These are phyloP conservation scores for Megaptera novaeangliae DNA, from an alignment of 2,113 vertebrate species.

Conservation along the genomic window DNA sequence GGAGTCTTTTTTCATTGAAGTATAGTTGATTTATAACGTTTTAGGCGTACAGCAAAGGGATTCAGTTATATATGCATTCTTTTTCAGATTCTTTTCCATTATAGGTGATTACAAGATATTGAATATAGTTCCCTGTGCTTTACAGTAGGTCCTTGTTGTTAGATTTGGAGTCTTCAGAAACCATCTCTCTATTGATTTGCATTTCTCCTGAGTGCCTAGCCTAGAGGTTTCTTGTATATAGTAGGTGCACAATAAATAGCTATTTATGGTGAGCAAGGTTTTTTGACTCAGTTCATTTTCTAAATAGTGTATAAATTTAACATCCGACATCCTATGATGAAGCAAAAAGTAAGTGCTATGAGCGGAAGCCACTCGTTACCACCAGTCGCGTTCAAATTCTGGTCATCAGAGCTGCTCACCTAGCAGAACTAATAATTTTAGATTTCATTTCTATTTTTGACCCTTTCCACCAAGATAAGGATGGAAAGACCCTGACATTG, in stretches of 20 bases:
- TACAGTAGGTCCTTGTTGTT: background rate
- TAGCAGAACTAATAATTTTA: background rate
- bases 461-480: too few relatives aligned
- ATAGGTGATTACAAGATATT: background rate
- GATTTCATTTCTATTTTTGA: background rate
- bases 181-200: background rate
- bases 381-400: too few relatives aligned
- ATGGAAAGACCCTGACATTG: rapidly evolving
- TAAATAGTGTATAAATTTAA: background rate
- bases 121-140: background rate
- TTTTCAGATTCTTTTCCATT: background rate
- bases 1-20: background rate
- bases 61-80: background rate
- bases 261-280: background rate
- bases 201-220: background rate
- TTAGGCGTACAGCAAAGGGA: background rate
- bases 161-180: background rate
- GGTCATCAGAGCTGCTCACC: background rate
- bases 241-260: too few relatives aligned
- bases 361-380: rapidly evolving
- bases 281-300: background rate
- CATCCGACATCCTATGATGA: rapidly evolving
- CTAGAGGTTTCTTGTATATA: background rate
- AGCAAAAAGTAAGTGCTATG: too few relatives aligned
- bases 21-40: background rate